Base-by-base conservation (phyloP, 2,797 vertebrate genomes). In the Sternarchorhynchus goeldii region DNA sequence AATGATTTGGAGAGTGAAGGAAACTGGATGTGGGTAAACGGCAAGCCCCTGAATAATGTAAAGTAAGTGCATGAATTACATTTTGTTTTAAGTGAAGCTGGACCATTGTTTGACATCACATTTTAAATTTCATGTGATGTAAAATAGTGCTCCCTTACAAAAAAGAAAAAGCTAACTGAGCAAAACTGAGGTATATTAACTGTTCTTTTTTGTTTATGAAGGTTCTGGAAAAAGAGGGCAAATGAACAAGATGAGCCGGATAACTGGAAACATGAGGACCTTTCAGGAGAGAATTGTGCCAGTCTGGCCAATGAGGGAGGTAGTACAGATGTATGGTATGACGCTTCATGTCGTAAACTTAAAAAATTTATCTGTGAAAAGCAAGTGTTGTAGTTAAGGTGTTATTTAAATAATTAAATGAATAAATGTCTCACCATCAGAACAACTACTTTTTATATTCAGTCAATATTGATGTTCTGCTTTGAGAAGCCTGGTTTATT, bases 1-100 rank as follows among this genome's bases (percentile, higher is more conserved):
- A 81, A 77, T 79, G 84, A 83, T 57, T 16, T 74, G 68, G 69
- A 79, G n/a, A 79, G 59, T 31, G 81, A 81, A 18, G 76, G 81
- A 53, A 70, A 45, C 62, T 83, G 83, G 83, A 36, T 39, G 36
- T 81, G 80, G 80, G 80, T 81, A n/a, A 77, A 81, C 7, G 39
- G 64, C 18, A 5, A 31, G 41, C 2, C 56, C 18, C 71, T 75
- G 21, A 10, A 12, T 5, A n/a, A 75, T 17, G 41, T 62, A 39
- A 36, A 0, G 77, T 69, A 80, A 63, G 64, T 50, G 16, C 45
- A 12, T 50, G 45, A 50, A 50, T 10, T 50, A 12, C 45, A 50
- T 50, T 36, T 7, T 36, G 4, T 4, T 36, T 4, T 4, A 36
- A 36, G 6, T 7, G 45, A 50, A 50, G 8, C 8, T 12, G 45